These are phyloP conservation scores for Rhogogaster chlorosoma DNA, from an alignment of 2,888 invertebrate species.

Conservation along the genomic window DNA sequence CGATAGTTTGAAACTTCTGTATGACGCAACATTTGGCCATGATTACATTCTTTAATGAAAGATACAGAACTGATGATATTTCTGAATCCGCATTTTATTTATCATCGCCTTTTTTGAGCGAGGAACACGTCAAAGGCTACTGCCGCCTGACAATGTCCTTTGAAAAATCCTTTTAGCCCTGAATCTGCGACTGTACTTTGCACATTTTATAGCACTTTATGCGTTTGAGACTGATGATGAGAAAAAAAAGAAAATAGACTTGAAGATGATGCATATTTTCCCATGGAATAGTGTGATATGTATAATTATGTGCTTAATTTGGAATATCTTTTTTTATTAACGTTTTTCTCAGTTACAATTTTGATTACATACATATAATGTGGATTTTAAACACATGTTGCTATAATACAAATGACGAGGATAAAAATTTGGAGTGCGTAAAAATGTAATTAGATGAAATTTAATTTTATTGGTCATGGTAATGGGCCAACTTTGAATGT, in stretches of 20 bases:
- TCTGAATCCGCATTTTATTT: not conserved
- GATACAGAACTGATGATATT: not conserved
- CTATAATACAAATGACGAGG: slow-evolving; percentile 77
- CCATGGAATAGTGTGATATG: not conserved
- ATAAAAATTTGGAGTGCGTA: slow-evolving; percentile 76
- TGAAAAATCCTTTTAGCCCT: not conserved
- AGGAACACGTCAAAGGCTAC: too few relatives aligned
- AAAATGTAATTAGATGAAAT: slow-evolving; percentile 77
- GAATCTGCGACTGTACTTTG: not conserved
- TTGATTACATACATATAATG: slow-evolving; percentile 77
- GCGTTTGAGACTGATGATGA: not conserved
- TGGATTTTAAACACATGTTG: slow-evolving; percentile 75
- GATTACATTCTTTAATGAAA: not conserved
- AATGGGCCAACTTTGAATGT: slow-evolving; percentile 74
- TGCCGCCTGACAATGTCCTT: too few relatives aligned
- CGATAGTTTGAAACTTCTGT: not conserved
- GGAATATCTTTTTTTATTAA: slow-evolving; percentile 70
- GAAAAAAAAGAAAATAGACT: not conserved
- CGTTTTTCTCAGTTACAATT: slow-evolving; percentile 77
- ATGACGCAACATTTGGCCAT: not conserved
- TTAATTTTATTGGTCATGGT: slow-evolving; percentile 75
- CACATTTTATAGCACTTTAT: not conserved
- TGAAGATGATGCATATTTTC: not conserved
- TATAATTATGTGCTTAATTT: not conserved
- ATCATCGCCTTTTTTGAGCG: too few relatives aligned